These are phyloP conservation scores for Ptychodera flava DNA, from an alignment of 35 echinoderm and acorn worm species.

Conservation along the genomic window DNA sequence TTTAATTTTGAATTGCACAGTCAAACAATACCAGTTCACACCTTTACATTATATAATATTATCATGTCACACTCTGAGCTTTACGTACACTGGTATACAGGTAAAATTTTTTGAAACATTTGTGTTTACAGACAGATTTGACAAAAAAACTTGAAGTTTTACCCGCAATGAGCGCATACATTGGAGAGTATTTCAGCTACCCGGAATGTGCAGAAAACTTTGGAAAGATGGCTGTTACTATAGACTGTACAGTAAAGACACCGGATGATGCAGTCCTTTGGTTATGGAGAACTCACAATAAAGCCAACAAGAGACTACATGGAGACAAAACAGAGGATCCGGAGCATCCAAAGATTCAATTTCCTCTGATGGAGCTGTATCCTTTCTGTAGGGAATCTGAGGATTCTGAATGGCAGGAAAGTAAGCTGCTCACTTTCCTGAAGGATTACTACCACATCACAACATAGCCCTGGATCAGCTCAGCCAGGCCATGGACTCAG, in stretches of 20 bases:
- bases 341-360: slow-evolving; percentile 52
- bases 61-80: no score
- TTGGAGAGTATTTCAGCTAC: slow-evolving; percentile 76
- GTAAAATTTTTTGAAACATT: no score
- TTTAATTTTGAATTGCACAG: no score
- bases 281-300: slow-evolving; percentile 85
- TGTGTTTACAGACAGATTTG: not conserved
- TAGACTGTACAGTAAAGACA: slow-evolving; percentile 33
- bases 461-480: slow-evolving; percentile 26
- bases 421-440: slow-evolving; percentile 48
- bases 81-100: no score
- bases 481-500: no score
- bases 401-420: slow-evolving; percentile 39
- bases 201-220: slow-evolving; percentile 81
- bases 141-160: slow-evolving; percentile 53
- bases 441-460: slow-evolving; percentile 47
- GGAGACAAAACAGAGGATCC: slow-evolving; percentile 85
- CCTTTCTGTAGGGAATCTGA: slow-evolving; percentile 18
- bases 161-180: slow-evolving; percentile 74
- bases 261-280: slow-evolving; percentile 71
- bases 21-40: no score
- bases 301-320: slow-evolving; percentile 66
- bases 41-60: no score
- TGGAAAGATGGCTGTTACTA: slow-evolving; percentile 45
- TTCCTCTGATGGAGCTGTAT: slow-evolving; percentile 49